These are phyloP conservation scores for Altica lythri DNA, from an alignment of 2,888 invertebrate genomes.

Conservation along the genomic window DNA sequence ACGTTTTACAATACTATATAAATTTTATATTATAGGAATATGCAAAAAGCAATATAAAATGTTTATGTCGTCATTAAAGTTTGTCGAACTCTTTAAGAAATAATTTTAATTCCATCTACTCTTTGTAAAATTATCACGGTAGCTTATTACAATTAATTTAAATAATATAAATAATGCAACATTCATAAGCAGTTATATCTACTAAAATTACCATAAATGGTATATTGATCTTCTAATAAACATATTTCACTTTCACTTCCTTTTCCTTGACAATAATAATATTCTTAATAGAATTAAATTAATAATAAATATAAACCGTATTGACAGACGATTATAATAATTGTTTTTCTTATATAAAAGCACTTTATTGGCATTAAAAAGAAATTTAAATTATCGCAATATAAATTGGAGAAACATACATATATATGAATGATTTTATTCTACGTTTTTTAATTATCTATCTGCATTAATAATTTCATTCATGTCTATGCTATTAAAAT, in stretches of 20 bases:
- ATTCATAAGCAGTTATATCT: slow-evolving; percentile 1
- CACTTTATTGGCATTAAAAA: no score
- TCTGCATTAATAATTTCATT: no score
- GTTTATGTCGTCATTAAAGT: no score
- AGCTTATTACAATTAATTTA: neutral
- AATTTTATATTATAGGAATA: no score
- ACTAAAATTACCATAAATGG: slow-evolving; percentile 6
- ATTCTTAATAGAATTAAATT: slow-evolving; percentile 1
- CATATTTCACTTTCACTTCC: slow-evolving; percentile 12
- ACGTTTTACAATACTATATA: no score
- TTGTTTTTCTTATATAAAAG: slow-evolving; percentile 1
- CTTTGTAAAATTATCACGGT: neutral
- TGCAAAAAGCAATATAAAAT: no score
- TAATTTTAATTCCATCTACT: neutral
- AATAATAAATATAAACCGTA: neutral
- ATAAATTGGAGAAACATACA: no score
- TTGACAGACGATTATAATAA: slow-evolving; percentile 1
- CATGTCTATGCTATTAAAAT: no score
- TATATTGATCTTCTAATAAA: neutral
- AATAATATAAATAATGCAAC: slow-evolving; percentile 4
- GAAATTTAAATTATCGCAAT: no score
- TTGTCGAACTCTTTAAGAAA: slow-evolving; percentile 1
- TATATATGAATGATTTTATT: no score
- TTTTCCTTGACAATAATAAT: slow-evolving; percentile 8
- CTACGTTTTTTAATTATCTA: no score